Evolutionary conservation across 2,888 invertebrate genomes (phyloP).

Genomic region (Hipparchia semele): DNA sequence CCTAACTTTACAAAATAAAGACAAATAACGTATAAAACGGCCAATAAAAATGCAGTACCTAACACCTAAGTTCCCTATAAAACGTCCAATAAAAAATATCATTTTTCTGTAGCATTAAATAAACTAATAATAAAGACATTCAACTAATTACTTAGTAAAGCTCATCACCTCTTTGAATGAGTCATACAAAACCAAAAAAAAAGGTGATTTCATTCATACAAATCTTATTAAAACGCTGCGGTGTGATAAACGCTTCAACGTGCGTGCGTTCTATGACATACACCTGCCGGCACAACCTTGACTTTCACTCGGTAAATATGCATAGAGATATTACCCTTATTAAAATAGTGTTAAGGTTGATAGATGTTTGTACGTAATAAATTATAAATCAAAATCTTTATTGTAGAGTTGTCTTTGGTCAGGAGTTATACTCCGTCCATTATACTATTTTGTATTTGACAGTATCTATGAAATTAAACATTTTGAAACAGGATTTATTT

Average conservation of each 20-base stretch:
- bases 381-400: slow-evolving; percentile 11
- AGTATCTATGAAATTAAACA: background rate
- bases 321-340: slow-evolving; percentile 20
- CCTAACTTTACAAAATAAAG: too few relatives aligned
- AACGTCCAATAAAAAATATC: background rate
- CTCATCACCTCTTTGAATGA: slow-evolving; percentile 6
- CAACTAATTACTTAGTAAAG: background rate
- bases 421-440: slow-evolving; percentile 16
- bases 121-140: background rate
- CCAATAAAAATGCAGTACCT: too few relatives aligned
- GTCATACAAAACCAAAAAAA: slow-evolving; percentile 27
- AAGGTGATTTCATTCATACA: slow-evolving; percentile 35
- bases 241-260: slow-evolving; percentile 37
- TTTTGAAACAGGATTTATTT: background rate
- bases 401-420: slow-evolving; percentile 11
- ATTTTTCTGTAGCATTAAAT: background rate
- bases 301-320: background rate
- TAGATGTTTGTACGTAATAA: slow-evolving; percentile 16
- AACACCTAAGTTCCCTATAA: background rate
- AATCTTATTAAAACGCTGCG: slow-evolving; percentile 39
- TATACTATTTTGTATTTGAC: background rate
- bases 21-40: too few relatives aligned
- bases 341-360: background rate
- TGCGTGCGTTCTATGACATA: slow-evolving; percentile 35
- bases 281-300: slow-evolving; percentile 29